These are phyloP conservation scores for Epinephelus lanceolatus DNA, from an alignment of 2,113 vertebrate genomes.

Conservation along the genomic window DNA sequence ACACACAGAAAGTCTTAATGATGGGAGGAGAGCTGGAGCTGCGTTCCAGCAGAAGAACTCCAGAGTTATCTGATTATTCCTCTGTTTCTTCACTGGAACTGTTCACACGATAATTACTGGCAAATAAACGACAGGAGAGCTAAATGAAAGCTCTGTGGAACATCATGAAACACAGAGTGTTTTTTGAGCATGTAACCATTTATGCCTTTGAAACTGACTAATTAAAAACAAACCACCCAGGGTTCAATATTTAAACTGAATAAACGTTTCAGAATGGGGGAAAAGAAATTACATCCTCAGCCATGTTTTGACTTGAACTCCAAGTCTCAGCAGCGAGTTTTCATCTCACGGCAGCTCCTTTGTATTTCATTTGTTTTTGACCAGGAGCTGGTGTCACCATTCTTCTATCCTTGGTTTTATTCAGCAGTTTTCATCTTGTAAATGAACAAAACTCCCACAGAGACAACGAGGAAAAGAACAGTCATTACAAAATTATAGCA, in stretches of 20 bases:
- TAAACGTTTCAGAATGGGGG: not conserved
- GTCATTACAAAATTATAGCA: no score
- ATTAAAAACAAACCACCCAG: constrained; percentile 23
- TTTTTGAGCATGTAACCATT: not conserved
- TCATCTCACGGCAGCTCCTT: no score
- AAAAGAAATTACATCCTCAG: no score
- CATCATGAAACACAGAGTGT: not conserved
- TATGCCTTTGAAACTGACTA: constrained; percentile 3
- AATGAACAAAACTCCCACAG: no score
- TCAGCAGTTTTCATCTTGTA: no score
- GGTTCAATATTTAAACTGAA: not conserved
- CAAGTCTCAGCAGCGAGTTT: not conserved
- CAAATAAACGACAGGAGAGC: not conserved
- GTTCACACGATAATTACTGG: not conserved
- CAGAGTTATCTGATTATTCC: not conserved
- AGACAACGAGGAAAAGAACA: no score
- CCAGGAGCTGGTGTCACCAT: no score
- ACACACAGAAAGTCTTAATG: no score
- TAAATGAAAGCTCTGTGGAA: not conserved
- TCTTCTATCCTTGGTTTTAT: no score
- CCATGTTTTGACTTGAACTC: not conserved
- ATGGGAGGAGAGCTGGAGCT: no score
- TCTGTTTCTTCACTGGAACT: not conserved
- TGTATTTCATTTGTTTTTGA: no score
- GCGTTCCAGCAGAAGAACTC: not conserved